Base-by-base conservation (phyloP, 2,888 invertebrate species). In the Ormyrus labotus region DNA sequence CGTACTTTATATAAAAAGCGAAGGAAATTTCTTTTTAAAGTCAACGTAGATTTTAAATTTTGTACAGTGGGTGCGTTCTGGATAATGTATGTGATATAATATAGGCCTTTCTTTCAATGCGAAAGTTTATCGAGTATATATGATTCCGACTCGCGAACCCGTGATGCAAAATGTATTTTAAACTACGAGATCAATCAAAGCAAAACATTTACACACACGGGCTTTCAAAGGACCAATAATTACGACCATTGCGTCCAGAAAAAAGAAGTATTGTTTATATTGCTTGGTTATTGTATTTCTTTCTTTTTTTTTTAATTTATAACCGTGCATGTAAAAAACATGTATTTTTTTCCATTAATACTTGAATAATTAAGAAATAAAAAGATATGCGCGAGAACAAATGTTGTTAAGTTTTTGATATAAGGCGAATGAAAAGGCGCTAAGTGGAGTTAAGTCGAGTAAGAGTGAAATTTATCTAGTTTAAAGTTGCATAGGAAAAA, bases 41-140 rank as follows among this genome's bases (percentile, higher is more conserved):
- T 53, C 60, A 58, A 72, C 34, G 65, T 61, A 63, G 72, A 50
- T 79, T 73, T 61, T 82, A 61, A 83, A 83, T 84, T 81, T 82
- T 84, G 83, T 85, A 86, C 74, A 78, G 78, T 63, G 84, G 83
- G 84, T 81, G 83, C 81, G 83, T 84, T 84, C 83, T 85, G 78
- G 75, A 84, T 86, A 85, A 84, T 85, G 83, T 85, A 86, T 88
- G 87, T 88, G 88, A 87, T 88, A 88, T 87, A 87, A 86, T 84
- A 85, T 87, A 87, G 87, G 86, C 86, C 86, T 87, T 87, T 86
- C 84, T 86, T 85, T 85, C 79, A 76, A 82, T 80, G 78, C 80
- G 83, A 81, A 82, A 78, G 78, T 83, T 83, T 83, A 82, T 83
- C 60, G 79, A 83, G 75, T 80, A 82, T 81, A 75, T 83, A 81